Base-by-base conservation (phyloP, 2,888 invertebrate genomes). In the Apotomis betuletana region DNA sequence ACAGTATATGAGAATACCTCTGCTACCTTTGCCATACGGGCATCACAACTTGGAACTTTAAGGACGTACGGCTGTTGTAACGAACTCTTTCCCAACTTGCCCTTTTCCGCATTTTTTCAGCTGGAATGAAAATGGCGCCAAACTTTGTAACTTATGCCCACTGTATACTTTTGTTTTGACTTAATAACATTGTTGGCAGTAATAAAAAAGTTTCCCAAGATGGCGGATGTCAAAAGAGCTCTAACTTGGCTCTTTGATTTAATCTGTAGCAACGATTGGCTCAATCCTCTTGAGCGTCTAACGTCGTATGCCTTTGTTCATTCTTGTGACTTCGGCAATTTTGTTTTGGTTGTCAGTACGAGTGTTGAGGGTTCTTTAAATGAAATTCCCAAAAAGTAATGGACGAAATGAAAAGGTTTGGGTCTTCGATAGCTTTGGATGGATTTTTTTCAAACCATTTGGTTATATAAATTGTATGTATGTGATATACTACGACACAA, bases 171-270 rank as follows among this genome's bases (percentile, higher is more conserved):
- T 57, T 57, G 49, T 69, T 62, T 62, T 58, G 61, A 60, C 27
- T 55, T 44, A 44, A 41, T 61, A 64, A 13, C 41, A n/a, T 36
- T 55, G 68, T 65, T 67, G 55, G 49, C n/a, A 54, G 54, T 54
- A 54, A 65, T 70, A 70, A 64, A 58, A 64, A 67, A 67, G 41
- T 61, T 71, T 36, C 5, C 61, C 49, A 71, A 67, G 61, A 70
- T 65, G 60, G 55, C 67, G 15, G 67, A 55, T 52, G 41, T 57
- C 9, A 55, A 68, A 60, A 15, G 44, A 27, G 57, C 65, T 67
- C 44, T 38, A 52, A 63, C 49, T 61, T 49, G 49, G 61, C n/a
- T 57, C 49, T 55, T 57, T 49, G 41, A 71, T 71, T 67, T 67
- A 61, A 71, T 71, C 57, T 51, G 67, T 13, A 27, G 61, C 57